phyloP scores from a whole-genome alignment of 1,140 invertebrate genomes.

The Pomacea maculata region DNA sequence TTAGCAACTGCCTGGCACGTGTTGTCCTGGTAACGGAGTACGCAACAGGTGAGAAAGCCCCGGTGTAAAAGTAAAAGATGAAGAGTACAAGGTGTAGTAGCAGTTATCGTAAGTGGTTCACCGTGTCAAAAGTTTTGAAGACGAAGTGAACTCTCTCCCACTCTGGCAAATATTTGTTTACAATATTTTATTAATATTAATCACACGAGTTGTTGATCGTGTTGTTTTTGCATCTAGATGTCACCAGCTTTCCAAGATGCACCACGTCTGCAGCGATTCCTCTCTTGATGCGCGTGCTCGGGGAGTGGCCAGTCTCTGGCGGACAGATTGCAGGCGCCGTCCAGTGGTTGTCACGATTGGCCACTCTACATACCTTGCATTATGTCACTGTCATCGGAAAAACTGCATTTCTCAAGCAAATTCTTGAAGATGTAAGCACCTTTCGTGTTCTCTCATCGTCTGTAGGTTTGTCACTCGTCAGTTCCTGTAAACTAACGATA shows the following conservation, averaged over 20 bases:
- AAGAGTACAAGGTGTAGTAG: no score
- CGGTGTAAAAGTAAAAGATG: no score
- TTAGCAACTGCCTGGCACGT: slow-evolving; percentile 10
- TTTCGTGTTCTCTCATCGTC: neutral
- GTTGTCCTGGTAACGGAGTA: slow-evolving; percentile 10
- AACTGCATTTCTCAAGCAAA: neutral
- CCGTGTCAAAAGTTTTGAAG: no score
- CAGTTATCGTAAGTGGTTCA: no score
- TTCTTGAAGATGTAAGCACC: neutral
- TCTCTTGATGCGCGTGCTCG: slow-evolving; percentile 7
- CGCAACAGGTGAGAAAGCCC: neutral
- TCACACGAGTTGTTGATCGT: neutral
- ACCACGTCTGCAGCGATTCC: slow-evolving; percentile 8
- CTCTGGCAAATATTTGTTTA: no score
- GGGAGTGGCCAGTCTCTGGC: slow-evolving; percentile 12
- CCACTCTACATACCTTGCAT: neutral
- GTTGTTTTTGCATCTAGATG: neutral
- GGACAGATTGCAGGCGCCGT: slow-evolving; percentile 7
- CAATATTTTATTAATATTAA: no score
- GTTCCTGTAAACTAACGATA: no score
- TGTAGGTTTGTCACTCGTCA: neutral
- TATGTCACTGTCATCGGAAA: slow-evolving; percentile 11
- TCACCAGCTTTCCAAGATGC: slow-evolving; percentile 4
- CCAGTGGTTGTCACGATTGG: slow-evolving; percentile 4
- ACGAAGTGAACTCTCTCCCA: no score